Evolutionary conservation across 2,797 vertebrate genomes (phyloP).

Genomic region (Ceryle rudis): DNA sequence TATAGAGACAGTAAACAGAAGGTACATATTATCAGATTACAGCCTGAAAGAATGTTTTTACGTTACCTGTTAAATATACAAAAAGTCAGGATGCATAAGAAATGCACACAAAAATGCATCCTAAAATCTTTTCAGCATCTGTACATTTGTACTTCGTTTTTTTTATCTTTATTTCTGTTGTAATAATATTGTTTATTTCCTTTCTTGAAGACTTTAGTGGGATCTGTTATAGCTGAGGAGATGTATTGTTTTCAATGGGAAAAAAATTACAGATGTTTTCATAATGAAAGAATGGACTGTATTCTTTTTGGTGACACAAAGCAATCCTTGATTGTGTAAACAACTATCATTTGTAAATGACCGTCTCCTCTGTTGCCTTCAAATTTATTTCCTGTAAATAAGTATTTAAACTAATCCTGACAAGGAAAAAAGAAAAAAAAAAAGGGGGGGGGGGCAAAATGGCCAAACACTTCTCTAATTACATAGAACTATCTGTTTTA

Average conservation of each 20-base stretch:
- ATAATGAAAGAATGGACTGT: not conserved
- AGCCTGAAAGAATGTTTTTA: not conserved
- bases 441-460: too few relatives aligned
- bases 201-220: not conserved
- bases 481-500: not conserved
- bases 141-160: not conserved
- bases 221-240: not conserved
- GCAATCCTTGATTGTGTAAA: not conserved
- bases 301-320: not conserved
- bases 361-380: not conserved
- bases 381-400: not conserved
- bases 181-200: not conserved
- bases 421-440: fast-evolving
- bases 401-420: not conserved
- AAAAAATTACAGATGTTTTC: not conserved
- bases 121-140: not conserved
- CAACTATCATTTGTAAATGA: not conserved
- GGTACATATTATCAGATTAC: not conserved
- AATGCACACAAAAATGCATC: not conserved
- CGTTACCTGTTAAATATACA: not conserved
- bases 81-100: not conserved
- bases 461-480: not conserved
- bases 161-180: not conserved
- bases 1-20: not conserved
- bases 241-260: not conserved